Percentiles rank a stretch among this genome's conserved stretches.
These are phyloP conservation scores for Aphodius granarius DNA, from an alignment of 2,888 invertebrate species.

Conservation along the genomic window DNA sequence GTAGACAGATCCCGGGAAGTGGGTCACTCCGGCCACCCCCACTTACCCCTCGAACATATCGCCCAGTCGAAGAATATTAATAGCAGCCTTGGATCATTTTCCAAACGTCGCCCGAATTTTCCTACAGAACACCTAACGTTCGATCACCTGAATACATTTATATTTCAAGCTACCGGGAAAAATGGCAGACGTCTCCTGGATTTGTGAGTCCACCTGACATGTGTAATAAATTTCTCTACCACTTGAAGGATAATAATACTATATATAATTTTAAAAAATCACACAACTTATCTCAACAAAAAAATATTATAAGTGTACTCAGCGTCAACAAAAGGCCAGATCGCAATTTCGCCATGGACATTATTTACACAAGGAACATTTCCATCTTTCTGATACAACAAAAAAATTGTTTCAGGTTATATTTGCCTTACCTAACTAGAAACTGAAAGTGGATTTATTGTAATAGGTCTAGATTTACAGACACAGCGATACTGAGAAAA, in stretches of 20 bases:
- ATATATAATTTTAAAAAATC: neutral
- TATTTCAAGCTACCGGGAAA: neutral
- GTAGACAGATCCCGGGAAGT: slow-evolving; percentile 4
- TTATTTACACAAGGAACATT: no score
- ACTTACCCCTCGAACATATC: neutral
- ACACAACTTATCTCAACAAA: neutral
- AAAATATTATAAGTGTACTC: no score
- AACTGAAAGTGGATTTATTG: no score
- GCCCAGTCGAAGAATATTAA: slow-evolving; percentile 13
- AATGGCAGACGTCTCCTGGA: no score
- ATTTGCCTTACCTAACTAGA: no score
- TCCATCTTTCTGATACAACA: no score
- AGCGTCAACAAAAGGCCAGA: no score
- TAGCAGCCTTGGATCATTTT: neutral
- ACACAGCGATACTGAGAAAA: no score
- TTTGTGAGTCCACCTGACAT: neutral
- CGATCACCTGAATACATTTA: neutral
- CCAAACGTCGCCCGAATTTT: neutral
- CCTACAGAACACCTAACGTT: neutral
- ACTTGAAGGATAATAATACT: neutral
- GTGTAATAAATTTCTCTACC: neutral
- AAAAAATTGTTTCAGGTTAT: no score
- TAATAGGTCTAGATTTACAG: no score
- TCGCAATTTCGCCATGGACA: no score
- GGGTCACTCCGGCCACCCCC: slow-evolving; percentile 5